A percentile compares a stretch with the other conserved stretches of the same genome.
These are phyloP conservation scores for Pterostichus madidus DNA, from an alignment of 2,888 invertebrate genomes.

Conservation along the genomic window DNA sequence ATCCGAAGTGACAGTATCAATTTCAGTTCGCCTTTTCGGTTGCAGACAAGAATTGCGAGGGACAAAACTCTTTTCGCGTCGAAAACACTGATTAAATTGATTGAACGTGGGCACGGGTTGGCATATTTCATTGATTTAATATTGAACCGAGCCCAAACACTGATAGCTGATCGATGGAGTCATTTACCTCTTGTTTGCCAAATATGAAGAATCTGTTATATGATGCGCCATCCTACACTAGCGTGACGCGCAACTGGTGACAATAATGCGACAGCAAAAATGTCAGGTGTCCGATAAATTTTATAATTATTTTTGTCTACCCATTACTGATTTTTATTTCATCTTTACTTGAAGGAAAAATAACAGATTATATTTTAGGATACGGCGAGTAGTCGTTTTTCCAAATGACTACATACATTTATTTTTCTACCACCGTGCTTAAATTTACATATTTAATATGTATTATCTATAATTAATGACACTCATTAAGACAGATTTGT, in stretches of 20 bases:
- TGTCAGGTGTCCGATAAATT: not conserved
- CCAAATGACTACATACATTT: not conserved
- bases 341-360: not conserved
- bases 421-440: too few species aligned
- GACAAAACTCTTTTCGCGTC: slow-evolving; percentile 10
- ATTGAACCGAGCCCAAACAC: slow-evolving; percentile 9
- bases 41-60: not conserved
- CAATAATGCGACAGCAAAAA: not conserved
- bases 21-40: slow-evolving; percentile 9
- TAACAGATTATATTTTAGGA: not conserved
- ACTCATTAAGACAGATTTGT: not conserved
- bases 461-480: not conserved
- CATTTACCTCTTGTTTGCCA: slow-evolving; percentile 45
- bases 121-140: slow-evolving; percentile 47
- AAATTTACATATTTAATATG: too few species aligned
- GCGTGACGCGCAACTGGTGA: not conserved
- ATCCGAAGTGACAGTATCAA: slow-evolving; percentile 2
- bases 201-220: slow-evolving; percentile 48
- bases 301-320: slow-evolving; percentile 3
- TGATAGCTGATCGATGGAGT: slow-evolving; percentile 34
- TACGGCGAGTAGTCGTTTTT: not conserved
- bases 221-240: slow-evolving; percentile 36
- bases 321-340: not conserved
- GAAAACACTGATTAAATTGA: slow-evolving; percentile 36
- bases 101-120: slow-evolving; percentile 41